phyloP scores from a whole-genome alignment of 2,888 invertebrate genomes.

The Patella ulyssiponensis region DNA sequence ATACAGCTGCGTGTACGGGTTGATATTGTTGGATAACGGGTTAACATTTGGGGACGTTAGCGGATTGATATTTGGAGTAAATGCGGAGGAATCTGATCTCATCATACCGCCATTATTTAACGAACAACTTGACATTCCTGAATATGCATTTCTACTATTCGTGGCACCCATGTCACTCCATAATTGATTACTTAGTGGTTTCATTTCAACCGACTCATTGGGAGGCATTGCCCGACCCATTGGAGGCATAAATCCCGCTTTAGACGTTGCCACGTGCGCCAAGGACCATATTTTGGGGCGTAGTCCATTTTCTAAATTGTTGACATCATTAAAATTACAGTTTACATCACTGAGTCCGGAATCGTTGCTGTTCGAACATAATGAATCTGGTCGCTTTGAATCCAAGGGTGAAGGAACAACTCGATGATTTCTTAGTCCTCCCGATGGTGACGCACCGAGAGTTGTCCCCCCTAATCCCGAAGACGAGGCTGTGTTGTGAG shows the following conservation, averaged over 20 bases:
- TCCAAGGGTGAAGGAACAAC: slow-evolving; percentile 24
- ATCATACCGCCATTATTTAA: slow-evolving; percentile 4
- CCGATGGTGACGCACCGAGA: slow-evolving; percentile 5
- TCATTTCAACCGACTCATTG: neutral
- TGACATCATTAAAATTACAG: slow-evolving; percentile 48
- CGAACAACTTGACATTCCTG: slow-evolving; percentile 5
- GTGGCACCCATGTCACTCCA: slow-evolving; percentile 5
- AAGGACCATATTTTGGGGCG: slow-evolving; percentile 68
- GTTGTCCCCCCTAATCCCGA: slow-evolving; percentile 9
- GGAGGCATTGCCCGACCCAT: neutral
- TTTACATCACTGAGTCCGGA: slow-evolving; percentile 63
- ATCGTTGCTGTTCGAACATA: slow-evolving; percentile 65
- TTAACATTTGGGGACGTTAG: neutral
- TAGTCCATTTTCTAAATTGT: slow-evolving; percentile 33
- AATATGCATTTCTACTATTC: slow-evolving; percentile 4
- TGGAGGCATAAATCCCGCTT: slow-evolving; percentile 36
- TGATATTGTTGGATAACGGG: neutral
- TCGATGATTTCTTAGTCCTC: slow-evolving; percentile 10
- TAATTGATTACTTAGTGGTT: neutral
- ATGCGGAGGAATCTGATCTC: neutral
- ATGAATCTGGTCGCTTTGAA: slow-evolving; percentile 56
- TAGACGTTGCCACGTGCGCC: slow-evolving; percentile 67
- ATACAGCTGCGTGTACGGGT: neutral
- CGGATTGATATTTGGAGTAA: slow-evolving; percentile 4
- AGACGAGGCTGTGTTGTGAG: slow-evolving; percentile 20